Evolutionary conservation across 2,797 vertebrate species (phyloP).

Genomic region (Zalophus californianus): DNA sequence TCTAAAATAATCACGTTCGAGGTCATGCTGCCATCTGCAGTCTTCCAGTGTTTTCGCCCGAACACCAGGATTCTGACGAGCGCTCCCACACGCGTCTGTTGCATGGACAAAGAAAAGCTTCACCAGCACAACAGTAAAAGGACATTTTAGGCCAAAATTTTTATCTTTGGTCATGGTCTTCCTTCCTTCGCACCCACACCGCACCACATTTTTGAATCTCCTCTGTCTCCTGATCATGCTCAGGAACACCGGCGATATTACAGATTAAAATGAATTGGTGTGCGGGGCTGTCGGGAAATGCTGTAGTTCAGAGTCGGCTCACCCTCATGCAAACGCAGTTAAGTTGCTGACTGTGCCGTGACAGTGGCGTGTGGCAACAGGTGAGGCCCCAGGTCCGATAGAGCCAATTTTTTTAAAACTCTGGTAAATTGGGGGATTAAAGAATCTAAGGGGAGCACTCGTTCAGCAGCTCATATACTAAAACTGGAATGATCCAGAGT

Average conservation of each 20-base stretch:
- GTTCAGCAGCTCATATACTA: not conserved
- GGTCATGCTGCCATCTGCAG: constrained; percentile 65
- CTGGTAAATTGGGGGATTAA: not conserved
- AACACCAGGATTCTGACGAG: fast-evolving
- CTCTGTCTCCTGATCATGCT: not conserved
- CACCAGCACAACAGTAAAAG: not conserved
- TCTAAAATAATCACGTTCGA: not conserved
- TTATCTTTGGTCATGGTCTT: not conserved
- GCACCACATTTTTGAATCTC: not conserved
- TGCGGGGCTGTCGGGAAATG: not conserved
- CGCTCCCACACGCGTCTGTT: fast-evolving
- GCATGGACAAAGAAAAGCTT: not conserved
- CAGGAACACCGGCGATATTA: fast-evolving
- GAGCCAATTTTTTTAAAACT: not conserved
- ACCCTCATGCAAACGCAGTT: fast-evolving
- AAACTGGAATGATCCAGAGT: not conserved
- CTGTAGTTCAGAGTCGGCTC: fast-evolving
- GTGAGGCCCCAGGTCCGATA: not conserved
- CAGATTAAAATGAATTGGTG: not conserved
- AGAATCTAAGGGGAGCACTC: not conserved
- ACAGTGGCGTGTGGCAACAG: fast-evolving
- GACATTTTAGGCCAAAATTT: not conserved
- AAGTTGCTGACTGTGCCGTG: fast-evolving
- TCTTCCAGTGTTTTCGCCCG: not conserved
- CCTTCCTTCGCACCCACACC: not conserved